phyloP scores from a whole-genome alignment of 2,888 invertebrate species.

The Ethmia dodecea region DNA sequence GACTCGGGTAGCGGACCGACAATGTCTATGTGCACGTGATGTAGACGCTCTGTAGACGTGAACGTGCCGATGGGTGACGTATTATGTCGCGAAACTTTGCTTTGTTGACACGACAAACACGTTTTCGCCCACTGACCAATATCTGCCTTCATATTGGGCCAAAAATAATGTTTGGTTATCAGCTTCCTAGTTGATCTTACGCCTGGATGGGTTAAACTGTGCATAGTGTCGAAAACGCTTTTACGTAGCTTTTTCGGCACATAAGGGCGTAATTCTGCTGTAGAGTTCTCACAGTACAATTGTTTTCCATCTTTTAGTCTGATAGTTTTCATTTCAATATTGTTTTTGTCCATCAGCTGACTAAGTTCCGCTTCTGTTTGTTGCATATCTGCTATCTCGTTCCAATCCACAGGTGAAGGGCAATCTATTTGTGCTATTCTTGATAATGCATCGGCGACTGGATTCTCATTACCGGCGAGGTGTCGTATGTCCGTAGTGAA shows the following conservation, averaged over 20 bases:
- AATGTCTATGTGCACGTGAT: constrained; percentile 12
- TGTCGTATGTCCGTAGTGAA: constrained; percentile 8
- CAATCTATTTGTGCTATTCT: constrained; percentile 4
- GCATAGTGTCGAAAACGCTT: constrained; percentile 7
- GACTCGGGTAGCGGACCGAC: constrained; percentile 6
- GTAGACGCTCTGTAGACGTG: constrained; percentile 3
- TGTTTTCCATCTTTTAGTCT: too few relatives aligned
- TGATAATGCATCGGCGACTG: constrained; percentile 1
- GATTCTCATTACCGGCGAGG: not conserved
- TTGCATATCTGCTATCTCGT: not conserved
- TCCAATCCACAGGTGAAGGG: not conserved
- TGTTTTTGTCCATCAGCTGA: not conserved
- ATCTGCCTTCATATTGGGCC: constrained; percentile 9
- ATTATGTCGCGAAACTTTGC: constrained; percentile 9
- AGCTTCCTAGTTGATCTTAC: too few relatives aligned
- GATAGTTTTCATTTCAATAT: not conserved
- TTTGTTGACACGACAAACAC: constrained; percentile 7
- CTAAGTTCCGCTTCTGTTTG: not conserved
- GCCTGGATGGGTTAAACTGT: constrained; percentile 1
- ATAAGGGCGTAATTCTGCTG: constrained; percentile 2
- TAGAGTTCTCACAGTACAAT: constrained; percentile 10
- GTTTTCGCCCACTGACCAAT: constrained; percentile 1
- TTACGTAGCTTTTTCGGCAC: constrained; percentile 4
- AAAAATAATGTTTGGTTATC: not conserved
- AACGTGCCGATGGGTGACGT: constrained; percentile 6